Evolutionary conservation across 2,888 invertebrate species (phyloP).

Genomic region (Fragum whitleyi): DNA sequence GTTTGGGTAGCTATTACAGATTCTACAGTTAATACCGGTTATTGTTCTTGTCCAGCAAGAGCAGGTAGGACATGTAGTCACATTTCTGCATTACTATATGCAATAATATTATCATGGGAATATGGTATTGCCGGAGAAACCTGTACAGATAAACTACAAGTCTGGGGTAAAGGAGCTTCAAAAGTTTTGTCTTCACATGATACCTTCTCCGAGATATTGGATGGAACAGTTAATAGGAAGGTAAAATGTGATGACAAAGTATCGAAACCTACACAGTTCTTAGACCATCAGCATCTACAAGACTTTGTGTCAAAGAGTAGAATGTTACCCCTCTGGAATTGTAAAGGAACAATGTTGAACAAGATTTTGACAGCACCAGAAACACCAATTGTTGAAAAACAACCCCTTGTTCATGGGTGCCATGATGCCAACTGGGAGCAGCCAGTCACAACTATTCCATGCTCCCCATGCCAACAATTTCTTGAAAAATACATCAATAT

Average conservation of each 20-base stretch:
- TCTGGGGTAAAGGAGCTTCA: slow-evolving; percentile 20
- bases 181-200: too few relatives aligned
- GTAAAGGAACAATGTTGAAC: slow-evolving; percentile 34
- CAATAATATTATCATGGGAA: slow-evolving; percentile 3
- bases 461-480: too few relatives aligned
- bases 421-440: too few relatives aligned
- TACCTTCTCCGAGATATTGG: too few relatives aligned
- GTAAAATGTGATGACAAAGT: not conserved
- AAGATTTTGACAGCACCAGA: slow-evolving; percentile 29
- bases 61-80: too few relatives aligned
- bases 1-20: not conserved
- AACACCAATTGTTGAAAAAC: too few relatives aligned
- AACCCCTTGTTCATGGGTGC: too few relatives aligned
- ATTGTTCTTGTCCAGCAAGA: slow-evolving; percentile 36
- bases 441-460: too few relatives aligned
- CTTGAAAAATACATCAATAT: too few relatives aligned
- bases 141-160: slow-evolving; percentile 8
- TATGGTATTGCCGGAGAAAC: too few relatives aligned
- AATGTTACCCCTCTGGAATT: slow-evolving; percentile 13
- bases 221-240: not conserved
- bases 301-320: too few relatives aligned
- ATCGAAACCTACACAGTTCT: not conserved
- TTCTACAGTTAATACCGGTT: not conserved
- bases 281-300: not conserved
- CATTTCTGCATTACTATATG: slow-evolving; percentile 21